phyloP scores from a whole-genome alignment of 2,797 vertebrate genomes.

The Lates japonicus region DNA sequence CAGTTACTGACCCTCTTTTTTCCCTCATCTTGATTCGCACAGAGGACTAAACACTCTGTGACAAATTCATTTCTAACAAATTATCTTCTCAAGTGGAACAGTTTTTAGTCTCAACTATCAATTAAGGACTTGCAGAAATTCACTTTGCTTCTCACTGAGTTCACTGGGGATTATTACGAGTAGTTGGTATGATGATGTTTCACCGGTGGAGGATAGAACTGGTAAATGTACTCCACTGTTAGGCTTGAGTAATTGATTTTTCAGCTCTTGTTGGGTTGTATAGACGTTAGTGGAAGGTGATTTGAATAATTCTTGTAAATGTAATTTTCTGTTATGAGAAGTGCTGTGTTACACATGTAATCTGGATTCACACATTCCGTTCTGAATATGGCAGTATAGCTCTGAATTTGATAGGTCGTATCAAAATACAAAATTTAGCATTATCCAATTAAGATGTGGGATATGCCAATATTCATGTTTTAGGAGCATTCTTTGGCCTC shows the following conservation, averaged over 20 bases:
- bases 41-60: conserved; percentile 70
- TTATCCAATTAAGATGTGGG: too few species aligned
- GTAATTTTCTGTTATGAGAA: neutral
- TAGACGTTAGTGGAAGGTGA: conserved; percentile 3
- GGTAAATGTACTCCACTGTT: neutral
- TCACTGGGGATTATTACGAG: neutral
- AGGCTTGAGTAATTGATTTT: neutral
- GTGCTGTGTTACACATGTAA: neutral
- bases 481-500: too few species aligned
- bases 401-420: too few species aligned
- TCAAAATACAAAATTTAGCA: too few species aligned
- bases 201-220: neutral
- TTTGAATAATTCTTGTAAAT: neutral
- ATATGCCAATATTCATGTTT: too few species aligned
- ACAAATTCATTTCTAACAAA: conserved; percentile 79
- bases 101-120: conserved; percentile 78
- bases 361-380: neutral
- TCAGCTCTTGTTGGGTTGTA: neutral
- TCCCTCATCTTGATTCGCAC: conserved; percentile 69
- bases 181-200: neutral
- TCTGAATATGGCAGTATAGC: too few species aligned
- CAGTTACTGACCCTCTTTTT: conserved; percentile 65
- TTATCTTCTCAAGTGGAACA: conserved; percentile 78
- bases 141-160: conserved; percentile 58
- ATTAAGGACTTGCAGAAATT: conserved; percentile 79